A percentile compares a stretch with the other conserved stretches of the same genome.
These are phyloP conservation scores for Antheraea assamensis DNA, from an alignment of 2,888 invertebrate genomes.

Conservation along the genomic window DNA sequence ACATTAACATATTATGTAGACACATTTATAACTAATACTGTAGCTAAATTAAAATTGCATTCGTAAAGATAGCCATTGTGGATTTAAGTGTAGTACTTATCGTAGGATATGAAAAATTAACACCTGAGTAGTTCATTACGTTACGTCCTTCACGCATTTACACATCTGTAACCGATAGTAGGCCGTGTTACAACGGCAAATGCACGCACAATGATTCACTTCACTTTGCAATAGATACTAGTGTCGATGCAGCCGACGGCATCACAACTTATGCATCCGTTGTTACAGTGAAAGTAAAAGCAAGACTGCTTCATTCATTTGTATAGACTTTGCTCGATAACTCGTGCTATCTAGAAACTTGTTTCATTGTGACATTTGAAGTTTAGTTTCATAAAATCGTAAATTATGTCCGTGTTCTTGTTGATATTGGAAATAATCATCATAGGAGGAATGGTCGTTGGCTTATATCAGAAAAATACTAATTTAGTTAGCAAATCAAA, in stretches of 20 bases:
- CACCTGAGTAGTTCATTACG: neutral
- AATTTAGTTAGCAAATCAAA: constrained; percentile 69
- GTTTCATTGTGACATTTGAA: neutral
- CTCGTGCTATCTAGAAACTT: constrained; percentile 25
- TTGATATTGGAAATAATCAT: constrained; percentile 47
- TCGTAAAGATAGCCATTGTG: neutral
- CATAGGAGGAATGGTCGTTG: constrained; percentile 52
- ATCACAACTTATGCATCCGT: constrained; percentile 30
- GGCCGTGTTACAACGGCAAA: neutral
- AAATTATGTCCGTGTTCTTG: constrained; percentile 46
- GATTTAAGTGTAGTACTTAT: neutral
- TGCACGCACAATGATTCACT: neutral
- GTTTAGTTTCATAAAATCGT: neutral
- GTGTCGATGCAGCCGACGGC: constrained; percentile 32
- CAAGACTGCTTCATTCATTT: constrained; percentile 39
- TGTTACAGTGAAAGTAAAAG: constrained; percentile 45
- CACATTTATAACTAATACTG: neutral
- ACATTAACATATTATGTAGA: neutral
- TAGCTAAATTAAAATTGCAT: neutral
- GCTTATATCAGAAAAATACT: constrained; percentile 68
- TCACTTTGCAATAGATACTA: constrained; percentile 24
- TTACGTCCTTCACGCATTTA: constrained; percentile 2
- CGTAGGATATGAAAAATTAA: neutral
- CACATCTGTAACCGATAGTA: neutral
- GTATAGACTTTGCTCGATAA: constrained; percentile 27